phyloP scores from a whole-genome alignment of 2,797 vertebrate genomes.

The Gymnoscopelus braueri region DNA sequence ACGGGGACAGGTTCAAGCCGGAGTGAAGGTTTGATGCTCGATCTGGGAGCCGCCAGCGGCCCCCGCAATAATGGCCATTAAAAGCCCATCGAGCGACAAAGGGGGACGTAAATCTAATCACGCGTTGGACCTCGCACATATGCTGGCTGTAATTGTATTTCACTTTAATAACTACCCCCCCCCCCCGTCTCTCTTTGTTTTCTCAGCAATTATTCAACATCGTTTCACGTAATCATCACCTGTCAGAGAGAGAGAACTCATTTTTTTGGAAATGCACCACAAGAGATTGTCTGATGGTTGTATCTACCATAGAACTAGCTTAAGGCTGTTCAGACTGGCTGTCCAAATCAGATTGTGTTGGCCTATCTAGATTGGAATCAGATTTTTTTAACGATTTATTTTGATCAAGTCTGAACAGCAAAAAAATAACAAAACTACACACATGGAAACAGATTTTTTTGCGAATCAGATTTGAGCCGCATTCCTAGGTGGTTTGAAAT shows the following conservation, averaged over 20 bases:
- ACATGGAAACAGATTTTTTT: no score
- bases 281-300: neutral
- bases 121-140: conserved; percentile 50
- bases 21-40: conserved; percentile 59
- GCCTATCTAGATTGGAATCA: no score
- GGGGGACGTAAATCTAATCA: conserved; percentile 67
- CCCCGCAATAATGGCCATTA: conserved; percentile 66
- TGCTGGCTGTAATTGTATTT: conserved; percentile 64
- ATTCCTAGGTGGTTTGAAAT: no score
- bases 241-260: conserved; percentile 16
- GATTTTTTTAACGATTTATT: no score
- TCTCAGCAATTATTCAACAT: conserved; percentile 35
- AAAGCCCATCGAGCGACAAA: conserved; percentile 65
- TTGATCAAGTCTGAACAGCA: no score
- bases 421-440: no score
- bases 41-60: conserved; percentile 55
- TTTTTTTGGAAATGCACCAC: neutral
- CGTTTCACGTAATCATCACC: conserved; percentile 5
- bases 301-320: no score
- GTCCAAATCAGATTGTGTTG: no score
- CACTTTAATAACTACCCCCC: conserved; percentile 44
- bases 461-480: no score
- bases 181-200: conserved; percentile 42
- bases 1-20: conserved; percentile 50
- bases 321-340: no score